Conservation (phyloP, 2,797 vertebrate genomes). For the Tolypeutes matacus region DNA sequence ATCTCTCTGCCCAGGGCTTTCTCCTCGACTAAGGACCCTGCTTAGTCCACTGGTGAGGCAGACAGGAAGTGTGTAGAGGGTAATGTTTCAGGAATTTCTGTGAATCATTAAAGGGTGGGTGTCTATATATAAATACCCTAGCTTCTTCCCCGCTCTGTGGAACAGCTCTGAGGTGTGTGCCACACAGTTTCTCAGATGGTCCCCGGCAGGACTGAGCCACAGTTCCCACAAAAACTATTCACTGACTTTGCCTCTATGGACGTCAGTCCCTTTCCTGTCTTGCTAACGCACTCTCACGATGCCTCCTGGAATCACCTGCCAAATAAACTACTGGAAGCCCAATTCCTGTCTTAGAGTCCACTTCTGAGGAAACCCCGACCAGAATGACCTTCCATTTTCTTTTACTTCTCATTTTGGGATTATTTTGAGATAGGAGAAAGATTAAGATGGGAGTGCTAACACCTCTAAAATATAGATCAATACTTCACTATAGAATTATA, state of each 20-base stretch:
- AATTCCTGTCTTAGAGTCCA: not conserved
- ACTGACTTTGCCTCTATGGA: not conserved
- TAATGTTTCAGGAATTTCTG: not conserved
- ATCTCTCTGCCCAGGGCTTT: not conserved
- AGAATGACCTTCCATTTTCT: not conserved
- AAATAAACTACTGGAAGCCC: constrained; percentile 34
- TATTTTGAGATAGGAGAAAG: constrained; percentile 7
- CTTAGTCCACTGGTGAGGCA: not conserved
- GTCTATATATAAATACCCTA: not conserved
- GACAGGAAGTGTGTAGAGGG: not conserved
- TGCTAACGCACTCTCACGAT: not conserved
- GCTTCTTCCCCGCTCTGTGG: not conserved
- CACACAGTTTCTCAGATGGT: not conserved
- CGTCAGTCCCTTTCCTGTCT: not conserved
- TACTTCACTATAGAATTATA: not conserved
- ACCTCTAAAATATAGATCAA: not conserved
- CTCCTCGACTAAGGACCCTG: not conserved
- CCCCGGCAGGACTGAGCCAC: not conserved
- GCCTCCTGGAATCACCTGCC: not conserved
- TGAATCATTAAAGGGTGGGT: not conserved
- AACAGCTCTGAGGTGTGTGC: not conserved
- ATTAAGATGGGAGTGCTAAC: not conserved
- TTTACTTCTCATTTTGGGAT: not conserved
- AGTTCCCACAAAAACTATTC: not conserved
- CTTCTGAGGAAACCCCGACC: not conserved